Evolutionary conservation across 1,140 invertebrate species (phyloP).

Genomic region (Bombus fervidus): DNA sequence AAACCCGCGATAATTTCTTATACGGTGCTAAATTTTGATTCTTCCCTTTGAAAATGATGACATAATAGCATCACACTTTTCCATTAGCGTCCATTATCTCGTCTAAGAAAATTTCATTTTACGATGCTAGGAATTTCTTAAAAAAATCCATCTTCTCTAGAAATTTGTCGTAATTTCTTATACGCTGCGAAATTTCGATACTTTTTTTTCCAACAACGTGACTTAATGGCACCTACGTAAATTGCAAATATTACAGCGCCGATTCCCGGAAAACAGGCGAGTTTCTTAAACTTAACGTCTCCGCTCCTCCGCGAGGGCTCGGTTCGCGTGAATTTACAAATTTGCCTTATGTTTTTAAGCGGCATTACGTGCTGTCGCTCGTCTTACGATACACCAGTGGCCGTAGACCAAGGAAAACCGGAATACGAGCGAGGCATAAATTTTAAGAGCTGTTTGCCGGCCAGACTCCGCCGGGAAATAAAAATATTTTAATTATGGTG

Average conservation of each 20-base stretch:
- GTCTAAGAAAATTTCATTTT: not conserved
- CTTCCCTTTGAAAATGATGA: not conserved
- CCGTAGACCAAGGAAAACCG: not conserved
- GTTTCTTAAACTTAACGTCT: not conserved
- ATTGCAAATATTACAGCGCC: not conserved
- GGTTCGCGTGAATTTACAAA: not conserved
- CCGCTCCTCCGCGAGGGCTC: not conserved
- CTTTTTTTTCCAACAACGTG: not conserved
- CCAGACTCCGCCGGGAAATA: not conserved
- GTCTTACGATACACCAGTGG: not conserved
- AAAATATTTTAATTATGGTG: constrained; percentile 41
- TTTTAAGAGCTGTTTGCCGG: constrained; percentile 32
- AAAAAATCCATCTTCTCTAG: not conserved
- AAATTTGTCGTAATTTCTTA: not conserved
- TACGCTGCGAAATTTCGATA: too few relatives aligned
- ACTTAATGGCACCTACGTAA: not conserved
- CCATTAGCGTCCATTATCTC: too few relatives aligned
- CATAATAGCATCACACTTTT: not conserved
- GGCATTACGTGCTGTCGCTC: not conserved
- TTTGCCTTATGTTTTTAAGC: not conserved
- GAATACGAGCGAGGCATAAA: constrained; percentile 37
- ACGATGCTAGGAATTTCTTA: not conserved
- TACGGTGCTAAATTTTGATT: too few relatives aligned
- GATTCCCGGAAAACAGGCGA: not conserved
- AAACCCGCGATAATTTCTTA: not conserved